A percentile compares a stretch with the other conserved stretches of the same genome.
Conservation (phyloP, 2,888 invertebrate species). For the Philereme transversata region DNA sequence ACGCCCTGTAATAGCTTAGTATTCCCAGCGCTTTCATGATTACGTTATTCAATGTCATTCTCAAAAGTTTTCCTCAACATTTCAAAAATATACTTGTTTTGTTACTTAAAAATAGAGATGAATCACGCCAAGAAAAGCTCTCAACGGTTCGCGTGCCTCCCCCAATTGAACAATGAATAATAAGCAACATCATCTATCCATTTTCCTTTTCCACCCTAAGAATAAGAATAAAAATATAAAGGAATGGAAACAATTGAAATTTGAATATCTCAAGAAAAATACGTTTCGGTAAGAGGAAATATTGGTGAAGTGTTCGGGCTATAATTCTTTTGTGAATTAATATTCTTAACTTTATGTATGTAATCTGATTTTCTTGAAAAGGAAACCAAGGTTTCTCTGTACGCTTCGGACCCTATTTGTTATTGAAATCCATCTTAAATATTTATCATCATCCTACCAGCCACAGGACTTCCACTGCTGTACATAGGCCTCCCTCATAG, state of each 20-base stretch:
- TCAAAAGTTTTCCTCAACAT: conserved; percentile 16
- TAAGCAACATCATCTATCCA: conserved; percentile 79
- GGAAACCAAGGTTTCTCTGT: neutral
- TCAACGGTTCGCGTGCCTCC: conserved; percentile 47
- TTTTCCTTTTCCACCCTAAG: conserved; percentile 73
- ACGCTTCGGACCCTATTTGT: neutral
- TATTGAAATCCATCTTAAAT: no score
- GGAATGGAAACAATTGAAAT: conserved; percentile 77
- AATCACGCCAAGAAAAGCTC: conserved; percentile 72
- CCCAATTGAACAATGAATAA: conserved; percentile 75
- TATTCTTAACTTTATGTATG: conserved; percentile 10
- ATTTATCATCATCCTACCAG: no score
- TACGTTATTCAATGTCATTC: conserved; percentile 26
- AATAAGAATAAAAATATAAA: conserved; percentile 69
- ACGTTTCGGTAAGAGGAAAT: conserved; percentile 51
- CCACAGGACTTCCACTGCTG: no score
- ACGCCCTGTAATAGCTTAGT: no score
- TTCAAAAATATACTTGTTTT: conserved; percentile 63
- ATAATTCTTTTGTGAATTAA: conserved; percentile 24
- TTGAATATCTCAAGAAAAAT: conserved; percentile 74
- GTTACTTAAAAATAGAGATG: conserved; percentile 77
- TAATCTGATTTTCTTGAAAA: neutral
- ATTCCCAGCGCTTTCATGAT: neutral
- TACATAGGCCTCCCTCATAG: no score
- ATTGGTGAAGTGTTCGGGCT: conserved; percentile 46